Conservation (phyloP, 2,888 invertebrate species). For the Campoplex capitator region DNA sequence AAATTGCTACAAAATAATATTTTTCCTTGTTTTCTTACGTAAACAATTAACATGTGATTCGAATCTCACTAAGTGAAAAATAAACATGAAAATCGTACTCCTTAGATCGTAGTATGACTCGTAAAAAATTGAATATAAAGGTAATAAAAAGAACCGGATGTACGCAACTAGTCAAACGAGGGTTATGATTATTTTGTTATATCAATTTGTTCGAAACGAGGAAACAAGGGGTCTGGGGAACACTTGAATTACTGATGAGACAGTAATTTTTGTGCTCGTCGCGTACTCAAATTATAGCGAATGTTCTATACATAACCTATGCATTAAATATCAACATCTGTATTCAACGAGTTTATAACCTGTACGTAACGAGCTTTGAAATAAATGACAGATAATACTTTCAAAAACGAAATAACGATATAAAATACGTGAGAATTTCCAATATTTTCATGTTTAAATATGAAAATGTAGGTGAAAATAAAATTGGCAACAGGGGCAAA, state of each 20-base stretch:
- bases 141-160: neutral
- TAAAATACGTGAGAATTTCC: neutral
- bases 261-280: neutral
- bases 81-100: neutral
- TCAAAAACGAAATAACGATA: neutral
- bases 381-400: neutral
- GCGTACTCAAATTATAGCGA: neutral
- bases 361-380: neutral
- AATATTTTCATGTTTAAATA: neutral
- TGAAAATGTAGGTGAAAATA: neutral
- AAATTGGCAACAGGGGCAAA: slow-evolving; percentile 24
- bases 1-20: neutral
- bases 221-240: neutral
- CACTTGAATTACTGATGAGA: neutral
- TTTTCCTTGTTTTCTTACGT: neutral
- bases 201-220: neutral
- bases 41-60: neutral
- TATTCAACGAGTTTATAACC: slow-evolving; percentile 8
- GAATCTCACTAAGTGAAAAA: neutral
- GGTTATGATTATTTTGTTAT: neutral
- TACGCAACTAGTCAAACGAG: slow-evolving; percentile 13
- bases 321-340: neutral
- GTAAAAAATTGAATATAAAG: neutral
- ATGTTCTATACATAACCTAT: slow-evolving; percentile 20
- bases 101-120: neutral